Conservation (phyloP, 2,888 invertebrate genomes). For the Nasonia oneida region DNA sequence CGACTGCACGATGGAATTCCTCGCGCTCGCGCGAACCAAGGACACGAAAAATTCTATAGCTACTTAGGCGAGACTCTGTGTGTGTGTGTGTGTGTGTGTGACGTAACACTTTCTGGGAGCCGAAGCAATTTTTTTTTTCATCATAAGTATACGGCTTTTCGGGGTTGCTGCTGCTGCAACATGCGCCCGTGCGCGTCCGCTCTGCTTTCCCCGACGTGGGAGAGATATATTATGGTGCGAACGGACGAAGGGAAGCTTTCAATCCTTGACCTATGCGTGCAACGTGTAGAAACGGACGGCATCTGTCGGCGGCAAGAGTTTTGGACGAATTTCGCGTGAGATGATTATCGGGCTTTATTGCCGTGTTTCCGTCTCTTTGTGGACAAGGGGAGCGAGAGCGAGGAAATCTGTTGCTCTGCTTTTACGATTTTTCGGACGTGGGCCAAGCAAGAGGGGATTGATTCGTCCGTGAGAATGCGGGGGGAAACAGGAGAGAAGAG, state of each 20-base stretch:
- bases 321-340: slow-evolving; percentile 41
- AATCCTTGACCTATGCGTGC: slow-evolving; percentile 38
- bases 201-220: slow-evolving; percentile 7
- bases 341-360: slow-evolving; percentile 51
- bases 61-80: slow-evolving; percentile 45
- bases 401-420: slow-evolving; percentile 7
- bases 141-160: neutral
- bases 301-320: slow-evolving; percentile 30
- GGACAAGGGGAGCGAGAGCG: neutral
- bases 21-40: slow-evolving; percentile 40
- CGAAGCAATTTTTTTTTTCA: neutral
- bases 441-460: neutral
- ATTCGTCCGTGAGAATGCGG: neutral
- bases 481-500: neutral
- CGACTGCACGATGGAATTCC: slow-evolving; percentile 40
- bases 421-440: neutral
- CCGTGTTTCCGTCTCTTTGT: slow-evolving; percentile 7
- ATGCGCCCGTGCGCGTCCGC: neutral
- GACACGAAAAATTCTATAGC: slow-evolving; percentile 58
- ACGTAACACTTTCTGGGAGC: slow-evolving; percentile 29
- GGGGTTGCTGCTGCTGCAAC: neutral
- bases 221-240: neutral
- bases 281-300: neutral
- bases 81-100: neutral
- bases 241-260: neutral